Evolutionary conservation across 1,140 invertebrate genomes (phyloP).

Genomic region (Mactra quadrangularis): DNA sequence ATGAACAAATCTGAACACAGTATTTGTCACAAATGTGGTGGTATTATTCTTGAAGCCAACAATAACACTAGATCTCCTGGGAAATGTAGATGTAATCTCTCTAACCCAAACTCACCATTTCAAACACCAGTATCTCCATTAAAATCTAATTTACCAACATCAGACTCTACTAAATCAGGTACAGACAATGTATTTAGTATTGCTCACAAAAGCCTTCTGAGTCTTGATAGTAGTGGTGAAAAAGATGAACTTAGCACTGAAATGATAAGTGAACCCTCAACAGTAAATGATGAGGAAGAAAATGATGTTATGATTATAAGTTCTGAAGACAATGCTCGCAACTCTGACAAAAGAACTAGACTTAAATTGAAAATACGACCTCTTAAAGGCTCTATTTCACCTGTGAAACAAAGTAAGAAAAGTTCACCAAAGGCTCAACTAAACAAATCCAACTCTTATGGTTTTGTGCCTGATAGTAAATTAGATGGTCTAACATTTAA

Average conservation of each 20-base stretch:
- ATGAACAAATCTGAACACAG: slow-evolving; percentile 44
- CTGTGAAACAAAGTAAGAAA: not conserved
- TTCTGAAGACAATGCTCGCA: not conserved
- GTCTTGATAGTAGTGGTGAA: not conserved
- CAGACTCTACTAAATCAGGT: not conserved
- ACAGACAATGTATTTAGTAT: not conserved
- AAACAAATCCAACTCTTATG: too few species aligned
- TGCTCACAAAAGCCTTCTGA: not conserved
- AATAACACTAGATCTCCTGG: slow-evolving; percentile 54
- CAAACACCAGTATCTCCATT: slow-evolving; percentile 44
- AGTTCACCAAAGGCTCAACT: not conserved
- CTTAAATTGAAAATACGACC: slow-evolving; percentile 53
- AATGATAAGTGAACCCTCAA: not conserved
- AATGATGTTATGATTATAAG: slow-evolving; percentile 45
- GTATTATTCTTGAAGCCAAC: slow-evolving; percentile 46
- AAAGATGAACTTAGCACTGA: not conserved
- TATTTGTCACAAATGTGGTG: slow-evolving; percentile 56
- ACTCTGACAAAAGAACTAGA: slow-evolving; percentile 11
- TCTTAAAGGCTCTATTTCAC: slow-evolving; percentile 2
- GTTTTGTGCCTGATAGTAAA: too few species aligned
- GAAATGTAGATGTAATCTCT: slow-evolving; percentile 41
- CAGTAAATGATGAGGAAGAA: slow-evolving; percentile 17
- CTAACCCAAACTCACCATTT: slow-evolving; percentile 51
- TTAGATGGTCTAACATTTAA: too few species aligned
- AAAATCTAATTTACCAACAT: not conserved